Conservation (phyloP, 2,797 vertebrate species). For the Catostomus latipinnis region DNA sequence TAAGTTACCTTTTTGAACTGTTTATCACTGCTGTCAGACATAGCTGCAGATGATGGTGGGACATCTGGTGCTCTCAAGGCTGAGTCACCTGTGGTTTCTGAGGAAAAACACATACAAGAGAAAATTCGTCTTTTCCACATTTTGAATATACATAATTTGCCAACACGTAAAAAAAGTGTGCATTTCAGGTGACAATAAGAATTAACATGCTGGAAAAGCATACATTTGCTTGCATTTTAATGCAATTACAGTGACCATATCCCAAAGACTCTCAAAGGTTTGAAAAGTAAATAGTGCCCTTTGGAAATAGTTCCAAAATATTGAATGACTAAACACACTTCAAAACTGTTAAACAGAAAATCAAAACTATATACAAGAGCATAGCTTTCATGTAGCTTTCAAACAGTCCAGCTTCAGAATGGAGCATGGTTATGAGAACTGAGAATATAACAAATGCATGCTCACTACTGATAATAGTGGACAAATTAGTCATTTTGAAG, state of each 20-base stretch:
- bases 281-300: conserved; percentile 61
- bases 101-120: neutral
- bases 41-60: conserved; percentile 63
- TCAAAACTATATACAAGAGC: too few species aligned
- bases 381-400: too few species aligned
- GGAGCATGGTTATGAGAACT: too few species aligned
- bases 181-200: neutral
- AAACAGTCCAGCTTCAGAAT: too few species aligned
- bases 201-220: neutral
- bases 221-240: neutral
- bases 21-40: conserved; percentile 84
- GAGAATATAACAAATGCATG: too few species aligned
- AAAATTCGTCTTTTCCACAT: neutral
- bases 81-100: conserved; percentile 85
- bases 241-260: conserved; percentile 25
- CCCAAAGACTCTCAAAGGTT: conserved; percentile 59
- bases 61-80: conserved; percentile 87
- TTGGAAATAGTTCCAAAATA: too few species aligned
- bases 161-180: neutral
- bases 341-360: too few species aligned
- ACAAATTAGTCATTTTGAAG: neutral
- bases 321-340: too few species aligned
- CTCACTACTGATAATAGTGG: too few species aligned
- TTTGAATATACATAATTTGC: neutral
- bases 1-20: conserved; percentile 91